Conservation (phyloP, 2,113 vertebrate genomes). For the Aleadryas rufinucha region DNA sequence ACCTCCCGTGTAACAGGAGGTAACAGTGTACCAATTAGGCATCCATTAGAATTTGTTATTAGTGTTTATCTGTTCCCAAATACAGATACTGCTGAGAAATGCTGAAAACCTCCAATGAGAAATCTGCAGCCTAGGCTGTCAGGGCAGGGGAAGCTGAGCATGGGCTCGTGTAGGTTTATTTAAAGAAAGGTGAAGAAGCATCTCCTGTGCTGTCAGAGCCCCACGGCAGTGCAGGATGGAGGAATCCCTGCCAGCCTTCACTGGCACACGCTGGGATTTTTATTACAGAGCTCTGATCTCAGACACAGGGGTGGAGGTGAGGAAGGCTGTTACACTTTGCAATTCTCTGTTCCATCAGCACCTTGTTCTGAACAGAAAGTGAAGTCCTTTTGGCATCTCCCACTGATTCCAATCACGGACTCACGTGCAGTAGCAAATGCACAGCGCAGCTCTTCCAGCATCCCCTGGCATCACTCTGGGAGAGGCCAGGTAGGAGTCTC, state of each 20-base stretch:
- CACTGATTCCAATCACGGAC: background rate
- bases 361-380: background rate
- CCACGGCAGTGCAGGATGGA: rapidly evolving
- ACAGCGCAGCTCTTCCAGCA: background rate
- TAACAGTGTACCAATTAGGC: background rate
- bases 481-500: background rate
- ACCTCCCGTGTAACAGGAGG: background rate
- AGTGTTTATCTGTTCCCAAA: background rate
- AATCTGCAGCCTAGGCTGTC: background rate
- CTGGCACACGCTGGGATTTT: background rate
- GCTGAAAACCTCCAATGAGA: background rate
- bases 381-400: background rate
- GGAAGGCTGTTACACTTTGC: background rate
- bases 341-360: background rate
- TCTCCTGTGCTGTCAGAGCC: background rate
- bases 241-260: background rate
- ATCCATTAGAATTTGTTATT: background rate
- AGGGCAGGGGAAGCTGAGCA: background rate
- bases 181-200: background rate
- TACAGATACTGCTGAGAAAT: background rate
- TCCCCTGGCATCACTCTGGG: rapidly evolving
- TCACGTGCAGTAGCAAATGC: rapidly evolving
- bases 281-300: background rate
- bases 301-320: background rate
- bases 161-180: rapidly evolving